Base-by-base conservation (phyloP, 2,797 vertebrate genomes). In the Todus mexicanus region DNA sequence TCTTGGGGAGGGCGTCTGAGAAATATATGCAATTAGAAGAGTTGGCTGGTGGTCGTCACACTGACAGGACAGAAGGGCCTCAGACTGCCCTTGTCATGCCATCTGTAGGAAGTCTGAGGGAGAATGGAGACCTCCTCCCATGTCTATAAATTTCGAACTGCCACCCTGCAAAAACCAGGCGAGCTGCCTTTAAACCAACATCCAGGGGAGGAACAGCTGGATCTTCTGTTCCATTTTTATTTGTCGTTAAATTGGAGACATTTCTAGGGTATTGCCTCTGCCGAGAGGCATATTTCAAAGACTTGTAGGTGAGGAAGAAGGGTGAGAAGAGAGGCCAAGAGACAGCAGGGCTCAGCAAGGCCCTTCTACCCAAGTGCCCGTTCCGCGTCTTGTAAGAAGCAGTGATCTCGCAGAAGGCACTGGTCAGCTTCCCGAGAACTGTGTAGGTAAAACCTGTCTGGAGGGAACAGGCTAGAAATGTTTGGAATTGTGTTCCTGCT, bases 21-120 rank as follows among this genome's bases (percentile, higher is more conserved):
- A 96, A 86, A 94, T 80, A 96, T 96, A 92, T 97, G 95, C 94
- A 95, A 95, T 94, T 92, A 96, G 93, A 97, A 93, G 89, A 95
- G 93, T 95, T 97, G 92, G 76, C 89, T 96, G 96, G 83, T 93
- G 92, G 90, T 91, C 12, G 9, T 89, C 85, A 92, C 83, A 80
- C 79, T 96, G 96, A 94, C 90, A 77, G 81, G 94, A 88, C 77
- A 91, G 80, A 93, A 82, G 96, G 91, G 92, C 93, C 93, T 97
- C 88, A 89, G 91, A 65, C 87, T 96, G 79, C 96, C 93, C 65
- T 90, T n/a, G 11, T 85, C 61, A 33, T 48, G 15, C 47, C 65
- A 93, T 91, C 90, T 47, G 3, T 92, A 95, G 82, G 91, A 96
- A 87, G 91, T 96, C 86, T 68, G 95, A 91, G 94, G 76, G 94